Conservation (phyloP, 2,888 invertebrate genomes). For the Cosmia pyralina region DNA sequence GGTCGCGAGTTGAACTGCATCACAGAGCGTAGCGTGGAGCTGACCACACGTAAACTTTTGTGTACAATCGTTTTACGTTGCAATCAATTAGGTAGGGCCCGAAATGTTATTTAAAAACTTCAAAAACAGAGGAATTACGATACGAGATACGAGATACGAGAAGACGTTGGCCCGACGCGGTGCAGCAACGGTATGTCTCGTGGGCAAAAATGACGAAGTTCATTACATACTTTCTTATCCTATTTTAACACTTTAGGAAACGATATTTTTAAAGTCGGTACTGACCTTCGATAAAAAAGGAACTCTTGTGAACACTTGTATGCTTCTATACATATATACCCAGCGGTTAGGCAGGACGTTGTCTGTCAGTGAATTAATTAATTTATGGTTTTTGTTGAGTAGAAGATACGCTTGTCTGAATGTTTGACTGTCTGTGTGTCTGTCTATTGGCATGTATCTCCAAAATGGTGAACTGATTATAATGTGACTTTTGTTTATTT, state of each 20-base stretch:
- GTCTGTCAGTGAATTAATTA: not conserved
- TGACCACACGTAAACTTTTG: not conserved
- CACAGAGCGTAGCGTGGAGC: constrained; percentile 54
- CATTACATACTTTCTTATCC: not conserved
- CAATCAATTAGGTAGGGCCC: not conserved
- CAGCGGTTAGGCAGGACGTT: not conserved
- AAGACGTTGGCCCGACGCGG: too few relatives aligned
- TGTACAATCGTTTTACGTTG: not conserved
- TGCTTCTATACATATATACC: too few relatives aligned
- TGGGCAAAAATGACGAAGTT: not conserved
- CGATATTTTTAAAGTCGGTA: not conserved
- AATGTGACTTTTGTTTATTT: not conserved
- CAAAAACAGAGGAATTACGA: not conserved
- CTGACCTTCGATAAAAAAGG: not conserved
- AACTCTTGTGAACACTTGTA: too few relatives aligned
- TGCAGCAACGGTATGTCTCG: too few relatives aligned
- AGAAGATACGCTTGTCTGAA: not conserved
- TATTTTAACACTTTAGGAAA: not conserved
- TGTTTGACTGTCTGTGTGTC: not conserved
- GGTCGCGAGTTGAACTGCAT: constrained; percentile 75
- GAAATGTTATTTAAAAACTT: not conserved
- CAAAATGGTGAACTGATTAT: not conserved
- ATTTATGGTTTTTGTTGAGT: not conserved
- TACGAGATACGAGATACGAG: too few relatives aligned
- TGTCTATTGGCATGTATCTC: not conserved